Base-by-base conservation (phyloP, 2,888 invertebrate species). In the Zaprionus bogoriensis region DNA sequence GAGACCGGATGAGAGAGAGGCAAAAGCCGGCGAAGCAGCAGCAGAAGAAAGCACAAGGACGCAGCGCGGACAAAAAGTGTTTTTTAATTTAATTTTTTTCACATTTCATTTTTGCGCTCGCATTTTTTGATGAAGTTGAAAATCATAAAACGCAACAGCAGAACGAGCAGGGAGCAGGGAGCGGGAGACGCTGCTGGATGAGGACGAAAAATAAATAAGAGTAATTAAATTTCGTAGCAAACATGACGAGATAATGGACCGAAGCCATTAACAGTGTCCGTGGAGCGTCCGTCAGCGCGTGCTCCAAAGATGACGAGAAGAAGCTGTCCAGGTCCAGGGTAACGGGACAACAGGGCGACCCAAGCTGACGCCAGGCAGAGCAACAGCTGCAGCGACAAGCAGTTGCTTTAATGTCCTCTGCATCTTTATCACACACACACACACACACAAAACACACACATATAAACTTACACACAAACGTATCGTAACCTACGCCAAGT, bases 171-270 rank as follows among this genome's bases (percentile, higher is more conserved):
- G 27, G 39, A 30, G 32, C 12, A 27, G 44, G 30, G n/a, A 57
- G 4, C n/a, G 7, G 36, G 39, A 30, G 25, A n/a, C 23, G 53
- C 30, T 10, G 25, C 30, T 17, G 36, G 57, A 52, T 46, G 58
- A 32, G 52, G 47, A 46, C 28, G 85, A 72, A 79, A 87, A 84
- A 88, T 89, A 89, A 89, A 89, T 88, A 89, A 89, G 83, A 89
- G 89, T 89, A 89, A 89, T 89, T 89, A 90, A 90, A 89, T 89
- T 89, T 89, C 74, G 86, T 87, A 89, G 84, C 88, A 90, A 89
- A 89, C 89, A 89, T 89, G 89, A 89, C 89, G 89, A 90, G 90
- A 90, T 89, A 89, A 89, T 89, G 89, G 90, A 89, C 89, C 83
- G 77, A 78, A 84, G 85, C 89, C 89, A 89, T 90, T 90, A 90